Evolutionary conservation across 1,140 invertebrate genomes (phyloP), one percentile per base, ranked within the genome.

Genomic region (Idris sp.): DNA sequence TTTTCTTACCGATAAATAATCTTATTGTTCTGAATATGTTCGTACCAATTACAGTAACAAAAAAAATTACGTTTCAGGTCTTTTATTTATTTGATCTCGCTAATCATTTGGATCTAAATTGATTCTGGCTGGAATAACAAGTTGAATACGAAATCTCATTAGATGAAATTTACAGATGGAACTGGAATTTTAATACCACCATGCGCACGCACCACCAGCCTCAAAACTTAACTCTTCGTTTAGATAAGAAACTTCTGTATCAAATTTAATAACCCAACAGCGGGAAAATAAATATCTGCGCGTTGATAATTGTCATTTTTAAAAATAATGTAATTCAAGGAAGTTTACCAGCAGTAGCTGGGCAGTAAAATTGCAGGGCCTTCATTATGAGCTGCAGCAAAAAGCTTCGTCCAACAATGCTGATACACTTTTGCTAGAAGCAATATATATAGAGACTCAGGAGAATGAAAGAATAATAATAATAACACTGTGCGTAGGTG

Each of bases 351-450:
- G 40, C 28, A 14, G 40, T 28, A 18, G 44, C 43, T n/a, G 26
- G 13, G 51, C 10, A 58, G 51, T 58, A 58, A 58, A 25, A 18
- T 6, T 31, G 25, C 43, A 31, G 51, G 19, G 31, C 43, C 43
- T 14, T 44, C 22, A 58, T 31, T 44, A 44, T 22, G 40, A 56
- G 48, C 5, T 14, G 53, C 13, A 64, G 64, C 62, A 72, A 64
- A 64, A 36, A 14, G 28, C n/a, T n/a, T n/a, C n/a, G n/a, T n/a
- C n/a, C n/a, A n/a, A n/a, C n/a, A 72, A 72, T 58, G 53, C 48
- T 64, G 51, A 72, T n/a, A n/a, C 68, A 72, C 49, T 62, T 51
- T 64, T 49, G 31, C 44, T 36, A 30, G 59, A 58, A n/a, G n/a
- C n/a, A n/a, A n/a, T n/a, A n/a, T n/a, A n/a, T n/a, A n/a, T n/a